A percentile compares a stretch with the other conserved stretches of the same genome.
phyloP scores from a whole-genome alignment of 2,113 vertebrate species.

The Chrysochloris asiatica region DNA sequence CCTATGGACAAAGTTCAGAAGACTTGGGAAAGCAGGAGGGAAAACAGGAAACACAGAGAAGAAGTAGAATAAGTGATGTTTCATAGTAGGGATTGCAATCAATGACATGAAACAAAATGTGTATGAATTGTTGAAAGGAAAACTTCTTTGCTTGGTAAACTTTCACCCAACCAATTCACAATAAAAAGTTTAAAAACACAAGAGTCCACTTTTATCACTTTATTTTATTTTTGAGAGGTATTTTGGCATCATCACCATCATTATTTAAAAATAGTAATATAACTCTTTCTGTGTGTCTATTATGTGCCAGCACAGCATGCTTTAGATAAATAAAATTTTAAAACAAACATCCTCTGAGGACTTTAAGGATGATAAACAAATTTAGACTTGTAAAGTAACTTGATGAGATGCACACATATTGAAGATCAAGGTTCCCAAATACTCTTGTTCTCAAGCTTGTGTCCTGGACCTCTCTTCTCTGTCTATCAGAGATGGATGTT shows the following conservation, averaged over 20 bases:
- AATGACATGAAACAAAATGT: too few relatives aligned
- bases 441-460: not conserved
- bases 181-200: not conserved
- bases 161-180: too few relatives aligned
- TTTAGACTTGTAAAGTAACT: not conserved
- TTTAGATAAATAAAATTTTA: conserved; percentile 38
- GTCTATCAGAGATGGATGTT: not conserved
- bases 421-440: not conserved
- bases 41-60: too few relatives aligned
- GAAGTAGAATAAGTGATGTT: too few relatives aligned
- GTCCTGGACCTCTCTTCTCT: not conserved
- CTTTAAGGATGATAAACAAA: not conserved
- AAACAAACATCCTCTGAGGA: not conserved
- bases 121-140: too few relatives aligned
- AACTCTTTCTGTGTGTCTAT: not conserved
- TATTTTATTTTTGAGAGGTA: not conserved
- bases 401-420: not conserved
- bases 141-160: too few relatives aligned
- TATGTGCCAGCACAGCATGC: not conserved
- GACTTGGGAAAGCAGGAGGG: too few relatives aligned
- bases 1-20: too few relatives aligned
- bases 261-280: not conserved
- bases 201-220: not conserved
- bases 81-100: too few relatives aligned
- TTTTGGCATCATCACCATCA: not conserved